Evolutionary conservation across 2,888 invertebrate species (phyloP).

Genomic region (Quadroppia sp.): DNA sequence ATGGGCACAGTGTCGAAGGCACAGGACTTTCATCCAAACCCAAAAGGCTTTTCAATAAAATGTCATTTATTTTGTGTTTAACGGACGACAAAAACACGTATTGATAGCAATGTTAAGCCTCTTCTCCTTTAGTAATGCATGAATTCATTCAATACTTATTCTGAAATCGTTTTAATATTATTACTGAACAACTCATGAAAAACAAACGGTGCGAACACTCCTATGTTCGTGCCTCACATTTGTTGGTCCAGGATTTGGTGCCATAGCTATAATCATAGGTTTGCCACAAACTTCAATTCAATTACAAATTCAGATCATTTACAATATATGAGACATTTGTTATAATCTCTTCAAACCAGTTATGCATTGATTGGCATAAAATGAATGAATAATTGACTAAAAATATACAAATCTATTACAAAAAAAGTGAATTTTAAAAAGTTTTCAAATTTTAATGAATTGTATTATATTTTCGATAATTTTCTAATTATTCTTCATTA

Average conservation of each 20-base stretch:
- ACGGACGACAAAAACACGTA: constrained; percentile 13
- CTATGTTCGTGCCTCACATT: constrained; percentile 6
- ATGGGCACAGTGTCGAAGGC: neutral
- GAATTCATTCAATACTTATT: neutral
- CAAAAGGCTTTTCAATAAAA: neutral
- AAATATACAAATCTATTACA: too few relatives aligned
- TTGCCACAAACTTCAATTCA: neutral
- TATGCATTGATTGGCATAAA: neutral
- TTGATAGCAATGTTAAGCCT: neutral
- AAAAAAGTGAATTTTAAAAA: too few relatives aligned
- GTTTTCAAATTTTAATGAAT: too few relatives aligned
- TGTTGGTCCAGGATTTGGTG: neutral
- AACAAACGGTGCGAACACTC: neutral
- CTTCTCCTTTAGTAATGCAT: constrained; percentile 7
- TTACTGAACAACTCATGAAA: neutral
- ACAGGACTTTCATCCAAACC: neutral
- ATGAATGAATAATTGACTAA: too few relatives aligned
- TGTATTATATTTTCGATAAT: too few relatives aligned
- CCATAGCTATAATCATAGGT: neutral
- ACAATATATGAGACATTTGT: neutral
- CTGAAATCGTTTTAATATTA: neutral
- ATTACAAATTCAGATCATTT: neutral
- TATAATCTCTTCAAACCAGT: neutral
- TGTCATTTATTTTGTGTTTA: constrained; percentile 16
- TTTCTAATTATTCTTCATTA: too few relatives aligned